Conservation (phyloP, 2,113 vertebrate genomes). For the Chloroceryle aenea region DNA sequence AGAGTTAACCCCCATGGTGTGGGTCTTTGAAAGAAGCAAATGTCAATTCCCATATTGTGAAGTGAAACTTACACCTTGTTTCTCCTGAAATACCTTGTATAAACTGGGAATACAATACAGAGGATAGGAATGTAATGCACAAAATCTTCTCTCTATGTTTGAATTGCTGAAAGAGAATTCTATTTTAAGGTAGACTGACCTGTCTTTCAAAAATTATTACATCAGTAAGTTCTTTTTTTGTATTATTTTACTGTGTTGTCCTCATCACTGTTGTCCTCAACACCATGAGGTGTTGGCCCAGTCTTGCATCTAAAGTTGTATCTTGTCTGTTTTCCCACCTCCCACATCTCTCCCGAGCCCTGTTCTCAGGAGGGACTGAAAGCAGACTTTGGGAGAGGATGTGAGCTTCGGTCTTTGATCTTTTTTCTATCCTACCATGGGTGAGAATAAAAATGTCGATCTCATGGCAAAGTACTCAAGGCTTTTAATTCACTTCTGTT, state of each 20-base stretch:
- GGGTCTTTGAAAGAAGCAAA: background rate
- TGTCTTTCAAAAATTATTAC: background rate
- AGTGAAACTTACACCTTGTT: background rate
- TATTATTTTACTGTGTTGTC: background rate
- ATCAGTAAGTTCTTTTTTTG: background rate
- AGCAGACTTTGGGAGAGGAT: background rate
- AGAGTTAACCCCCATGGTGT: background rate
- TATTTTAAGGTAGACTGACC: background rate
- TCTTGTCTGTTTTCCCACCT: background rate
- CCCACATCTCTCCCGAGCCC: rapidly evolving
- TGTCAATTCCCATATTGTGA: background rate
- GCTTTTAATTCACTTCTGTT: background rate
- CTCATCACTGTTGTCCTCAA: background rate
- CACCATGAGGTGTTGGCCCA: background rate
- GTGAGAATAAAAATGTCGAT: background rate
- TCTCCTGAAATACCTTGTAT: background rate
- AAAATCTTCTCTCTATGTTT: background rate
- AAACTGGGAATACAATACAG: background rate
- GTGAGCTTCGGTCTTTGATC: background rate
- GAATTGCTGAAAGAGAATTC: background rate
- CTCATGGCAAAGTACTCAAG: background rate
- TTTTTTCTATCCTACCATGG: background rate
- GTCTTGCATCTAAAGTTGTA: background rate
- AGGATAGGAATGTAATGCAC: background rate
- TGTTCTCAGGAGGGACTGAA: no score